These are phyloP conservation scores for Speoplatyrhinus poulsoni DNA, from an alignment of 2,113 vertebrate genomes.

Conservation along the genomic window DNA sequence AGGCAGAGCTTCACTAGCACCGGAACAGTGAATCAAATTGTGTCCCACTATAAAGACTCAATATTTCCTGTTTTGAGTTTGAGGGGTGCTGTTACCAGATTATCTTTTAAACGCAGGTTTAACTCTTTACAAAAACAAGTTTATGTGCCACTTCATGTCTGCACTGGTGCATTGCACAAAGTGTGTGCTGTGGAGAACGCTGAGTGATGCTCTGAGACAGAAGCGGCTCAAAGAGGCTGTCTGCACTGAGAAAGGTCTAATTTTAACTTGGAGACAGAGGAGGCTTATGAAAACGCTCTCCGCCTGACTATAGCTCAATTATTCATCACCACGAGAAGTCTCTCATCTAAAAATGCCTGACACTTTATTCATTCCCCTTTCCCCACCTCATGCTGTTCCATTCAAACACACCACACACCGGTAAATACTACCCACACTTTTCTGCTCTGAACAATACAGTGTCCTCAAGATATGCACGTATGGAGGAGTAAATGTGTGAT, in stretches of 20 bases:
- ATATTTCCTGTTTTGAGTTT: background rate
- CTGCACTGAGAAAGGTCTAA: conserved; percentile 64
- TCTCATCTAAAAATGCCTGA: conserved; percentile 63
- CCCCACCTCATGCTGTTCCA: conserved; percentile 60
- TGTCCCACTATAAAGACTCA: background rate
- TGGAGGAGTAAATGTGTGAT: background rate
- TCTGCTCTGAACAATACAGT: conserved; percentile 31
- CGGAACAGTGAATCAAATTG: conserved; percentile 14
- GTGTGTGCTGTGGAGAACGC: conserved; percentile 56
- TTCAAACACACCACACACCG: conserved; percentile 46
- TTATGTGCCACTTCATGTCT: conserved; percentile 53
- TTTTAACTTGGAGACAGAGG: conserved; percentile 73
- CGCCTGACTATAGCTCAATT: conserved; percentile 70
- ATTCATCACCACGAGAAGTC: conserved; percentile 72
- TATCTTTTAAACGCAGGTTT: conserved; percentile 30
- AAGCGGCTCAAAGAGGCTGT: conserved; percentile 68
- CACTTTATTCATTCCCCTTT: conserved; percentile 46
- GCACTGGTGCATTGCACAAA: conserved; percentile 48
- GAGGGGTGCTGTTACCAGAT: background rate
- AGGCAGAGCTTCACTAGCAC: conserved; percentile 56
- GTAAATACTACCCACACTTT: conserved; percentile 27
- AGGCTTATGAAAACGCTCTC: conserved; percentile 67
- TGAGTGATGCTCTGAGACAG: conserved; percentile 67
- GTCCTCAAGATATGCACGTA: conserved; percentile 31
- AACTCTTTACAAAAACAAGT: conserved; percentile 35